These are phyloP conservation scores for Actinemys pallida DNA, from an alignment of 2,113 vertebrate genomes.

Conservation along the genomic window DNA sequence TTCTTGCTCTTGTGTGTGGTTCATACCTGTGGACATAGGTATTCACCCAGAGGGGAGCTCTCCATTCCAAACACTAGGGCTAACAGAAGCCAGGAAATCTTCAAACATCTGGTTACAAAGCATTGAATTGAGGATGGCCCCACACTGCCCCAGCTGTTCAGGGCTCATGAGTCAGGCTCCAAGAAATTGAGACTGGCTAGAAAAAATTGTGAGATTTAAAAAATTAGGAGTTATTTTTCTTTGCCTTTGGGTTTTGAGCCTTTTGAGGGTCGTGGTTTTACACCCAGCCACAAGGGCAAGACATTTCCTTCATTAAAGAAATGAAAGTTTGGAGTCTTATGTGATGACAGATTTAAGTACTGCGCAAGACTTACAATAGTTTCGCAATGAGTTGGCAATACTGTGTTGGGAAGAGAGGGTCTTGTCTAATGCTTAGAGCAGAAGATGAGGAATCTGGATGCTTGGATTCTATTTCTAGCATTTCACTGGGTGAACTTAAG, in stretches of 20 bases:
- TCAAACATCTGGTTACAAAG: background rate
- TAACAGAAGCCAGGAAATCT: background rate
- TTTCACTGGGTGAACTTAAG: background rate
- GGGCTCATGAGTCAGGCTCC: background rate
- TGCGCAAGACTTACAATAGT: background rate
- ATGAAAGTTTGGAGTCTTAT: background rate
- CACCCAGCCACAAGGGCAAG: background rate
- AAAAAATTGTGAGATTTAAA: background rate
- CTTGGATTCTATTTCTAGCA: background rate
- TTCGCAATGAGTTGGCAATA: background rate
- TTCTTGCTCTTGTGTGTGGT: background rate
- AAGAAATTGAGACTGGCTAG: background rate
- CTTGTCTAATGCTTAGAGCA: background rate
- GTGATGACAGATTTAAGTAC: background rate
- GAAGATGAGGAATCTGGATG: background rate
- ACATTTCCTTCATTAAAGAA: background rate
- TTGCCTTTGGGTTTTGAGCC: background rate
- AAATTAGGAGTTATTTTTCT: background rate
- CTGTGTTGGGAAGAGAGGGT: too few species aligned
- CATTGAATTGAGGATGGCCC: too few species aligned
- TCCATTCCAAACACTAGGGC: background rate
- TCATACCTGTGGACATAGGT: background rate
- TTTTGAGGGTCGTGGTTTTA: background rate
- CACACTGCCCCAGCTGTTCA: background rate
- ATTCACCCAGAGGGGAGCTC: background rate